A percentile compares a stretch with the other conserved stretches of the same genome.
Evolutionary conservation across 2,113 vertebrate species (phyloP).

Genomic region (Oplegnathus fasciatus): DNA sequence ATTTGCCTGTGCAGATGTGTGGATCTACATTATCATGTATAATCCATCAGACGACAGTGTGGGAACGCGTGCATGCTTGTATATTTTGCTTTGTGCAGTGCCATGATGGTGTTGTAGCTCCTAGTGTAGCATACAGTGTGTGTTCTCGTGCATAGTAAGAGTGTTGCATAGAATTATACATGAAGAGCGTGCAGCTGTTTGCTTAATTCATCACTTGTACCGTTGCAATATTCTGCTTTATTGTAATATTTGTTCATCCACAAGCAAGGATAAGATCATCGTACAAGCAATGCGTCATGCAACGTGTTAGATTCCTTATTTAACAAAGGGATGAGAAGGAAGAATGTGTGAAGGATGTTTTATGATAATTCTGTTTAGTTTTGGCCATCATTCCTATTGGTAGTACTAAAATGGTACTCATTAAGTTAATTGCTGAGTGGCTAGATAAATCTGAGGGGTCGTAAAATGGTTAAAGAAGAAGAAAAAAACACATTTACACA

Average conservation of each 20-base stretch:
- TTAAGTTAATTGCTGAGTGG: too few species aligned
- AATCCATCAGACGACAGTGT: neutral
- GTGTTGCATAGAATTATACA: neutral
- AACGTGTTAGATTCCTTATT: neutral
- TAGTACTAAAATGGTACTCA: neutral
- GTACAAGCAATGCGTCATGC: neutral
- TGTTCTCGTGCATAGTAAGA: slow-evolving; percentile 25
- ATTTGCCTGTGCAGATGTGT: slow-evolving; percentile 2
- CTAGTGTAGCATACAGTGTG: neutral
- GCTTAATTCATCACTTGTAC: neutral
- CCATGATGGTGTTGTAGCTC: slow-evolving; percentile 27
- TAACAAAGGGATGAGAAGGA: neutral
- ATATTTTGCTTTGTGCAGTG: slow-evolving; percentile 54
- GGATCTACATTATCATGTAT: slow-evolving; percentile 15
- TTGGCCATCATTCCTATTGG: neutral
- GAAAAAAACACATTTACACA: too few species aligned
- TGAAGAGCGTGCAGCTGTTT: neutral
- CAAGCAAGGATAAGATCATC: neutral
- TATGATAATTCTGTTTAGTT: neutral
- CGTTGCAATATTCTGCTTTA: neutral
- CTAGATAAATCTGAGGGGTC: too few species aligned
- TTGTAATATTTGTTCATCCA: neutral
- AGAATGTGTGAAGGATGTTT: neutral
- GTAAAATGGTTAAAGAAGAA: too few species aligned
- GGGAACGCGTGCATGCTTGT: slow-evolving; percentile 52